These are phyloP conservation scores for Plebejus argus DNA, from an alignment of 2,888 invertebrate genomes.

Conservation along the genomic window DNA sequence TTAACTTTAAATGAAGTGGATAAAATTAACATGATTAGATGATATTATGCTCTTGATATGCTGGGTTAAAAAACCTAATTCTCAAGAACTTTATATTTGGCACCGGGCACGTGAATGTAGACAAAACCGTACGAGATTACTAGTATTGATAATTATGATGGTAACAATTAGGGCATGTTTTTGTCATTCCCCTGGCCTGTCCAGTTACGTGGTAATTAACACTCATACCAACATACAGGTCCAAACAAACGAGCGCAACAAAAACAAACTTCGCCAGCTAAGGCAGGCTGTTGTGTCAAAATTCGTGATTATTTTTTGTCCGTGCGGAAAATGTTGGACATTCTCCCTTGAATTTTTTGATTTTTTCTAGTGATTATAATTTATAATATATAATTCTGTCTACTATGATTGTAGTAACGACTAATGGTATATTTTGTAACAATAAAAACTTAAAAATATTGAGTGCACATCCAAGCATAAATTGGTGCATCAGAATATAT, in stretches of 20 bases:
- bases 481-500: too few species aligned
- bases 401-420: too few species aligned
- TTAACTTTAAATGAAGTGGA: neutral
- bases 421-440: too few species aligned
- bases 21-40: too few species aligned
- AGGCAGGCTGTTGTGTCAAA: constrained; percentile 24
- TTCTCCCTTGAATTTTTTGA: neutral
- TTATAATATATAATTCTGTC: too few species aligned
- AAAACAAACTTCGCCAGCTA: constrained; percentile 21
- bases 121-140: constrained; percentile 25
- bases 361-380: neutral
- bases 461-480: too few species aligned
- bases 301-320: constrained; percentile 15
- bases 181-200: constrained; percentile 53
- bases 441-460: too few species aligned
- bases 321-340: neutral
- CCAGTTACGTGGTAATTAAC: constrained; percentile 59
- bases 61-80: too few species aligned
- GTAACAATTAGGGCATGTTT: constrained; percentile 63
- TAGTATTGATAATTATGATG: constrained; percentile 56
- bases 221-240: constrained; percentile 55
- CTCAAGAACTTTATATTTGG: too few species aligned
- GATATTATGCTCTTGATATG: too few species aligned
- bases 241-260: constrained; percentile 38
- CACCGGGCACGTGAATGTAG: neutral